These are phyloP conservation scores for Cyphomyrus discorhynchus DNA, from an alignment of 2,113 vertebrate genomes.

Conservation along the genomic window DNA sequence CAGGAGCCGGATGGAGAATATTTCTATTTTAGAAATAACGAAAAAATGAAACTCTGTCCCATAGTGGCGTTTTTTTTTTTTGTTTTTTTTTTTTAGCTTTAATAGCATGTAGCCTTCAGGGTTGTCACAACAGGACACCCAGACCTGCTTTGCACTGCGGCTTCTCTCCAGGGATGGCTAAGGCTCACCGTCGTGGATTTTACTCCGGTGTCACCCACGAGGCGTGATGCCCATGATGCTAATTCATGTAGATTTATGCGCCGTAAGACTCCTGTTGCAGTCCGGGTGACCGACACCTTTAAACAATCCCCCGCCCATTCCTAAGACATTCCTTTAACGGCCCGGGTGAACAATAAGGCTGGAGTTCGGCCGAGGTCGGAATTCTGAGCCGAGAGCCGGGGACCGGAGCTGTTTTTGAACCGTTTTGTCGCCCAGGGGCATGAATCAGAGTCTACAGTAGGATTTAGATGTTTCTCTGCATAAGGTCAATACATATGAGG, in stretches of 20 bases:
- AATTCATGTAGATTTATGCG: slow-evolving; percentile 2
- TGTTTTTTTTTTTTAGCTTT: slow-evolving; percentile 40
- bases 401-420: slow-evolving; percentile 24
- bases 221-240: not conserved
- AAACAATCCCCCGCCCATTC: not conserved
- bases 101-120: slow-evolving; percentile 31
- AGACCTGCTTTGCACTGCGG: not conserved
- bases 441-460: slow-evolving; percentile 36
- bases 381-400: slow-evolving; percentile 1
- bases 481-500: slow-evolving; percentile 47
- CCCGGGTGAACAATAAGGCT: not conserved
- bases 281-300: not conserved
- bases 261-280: not conserved
- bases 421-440: slow-evolving; percentile 21
- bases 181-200: not conserved
- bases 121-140: not conserved
- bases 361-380: not conserved
- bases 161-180: not conserved
- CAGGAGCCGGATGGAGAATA: slow-evolving; percentile 39
- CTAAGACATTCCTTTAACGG: not conserved
- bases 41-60: slow-evolving; percentile 42
- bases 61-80: slow-evolving; percentile 43
- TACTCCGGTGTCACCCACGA: not conserved
- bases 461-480: slow-evolving; percentile 43
- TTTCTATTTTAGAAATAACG: slow-evolving; percentile 35